Percentiles rank a stretch among this genome's conserved stretches.
Conservation (phyloP, 1,140 invertebrate species). For the Drosophila dunni region DNA sequence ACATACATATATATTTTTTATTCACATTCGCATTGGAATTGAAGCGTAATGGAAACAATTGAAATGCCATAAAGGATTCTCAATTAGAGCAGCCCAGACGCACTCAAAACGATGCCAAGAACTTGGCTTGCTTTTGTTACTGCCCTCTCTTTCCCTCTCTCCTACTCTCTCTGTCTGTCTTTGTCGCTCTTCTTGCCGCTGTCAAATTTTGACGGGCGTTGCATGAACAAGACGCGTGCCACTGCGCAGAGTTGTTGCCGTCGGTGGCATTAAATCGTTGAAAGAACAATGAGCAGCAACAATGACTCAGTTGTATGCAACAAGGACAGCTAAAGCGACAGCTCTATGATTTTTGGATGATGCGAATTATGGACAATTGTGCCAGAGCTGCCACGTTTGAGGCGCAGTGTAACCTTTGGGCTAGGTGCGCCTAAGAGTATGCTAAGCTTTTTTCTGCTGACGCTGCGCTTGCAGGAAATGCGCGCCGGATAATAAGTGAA, state of each 20-base stretch:
- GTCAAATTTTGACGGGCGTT: conserved; percentile 82
- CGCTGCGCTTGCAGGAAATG: conserved; percentile 52
- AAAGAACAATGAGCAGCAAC: conserved; percentile 55
- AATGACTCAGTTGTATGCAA: conserved; percentile 26
- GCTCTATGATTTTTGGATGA: conserved; percentile 43
- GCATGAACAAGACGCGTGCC: conserved; percentile 76
- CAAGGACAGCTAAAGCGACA: background rate
- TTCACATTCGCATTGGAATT: conserved; percentile 51
- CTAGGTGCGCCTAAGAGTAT: conserved; percentile 25
- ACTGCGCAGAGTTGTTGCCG: conserved; percentile 36
- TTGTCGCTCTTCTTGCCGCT: conserved; percentile 49
- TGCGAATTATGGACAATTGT: conserved; percentile 74
- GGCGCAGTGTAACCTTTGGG: conserved; percentile 55
- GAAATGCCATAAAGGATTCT: conserved; percentile 82
- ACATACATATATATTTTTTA: background rate
- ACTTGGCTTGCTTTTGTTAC: conserved; percentile 47
- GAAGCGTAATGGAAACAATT: conserved; percentile 83
- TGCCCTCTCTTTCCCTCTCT: background rate
- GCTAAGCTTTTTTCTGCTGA: conserved; percentile 38
- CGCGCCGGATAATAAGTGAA: conserved; percentile 76
- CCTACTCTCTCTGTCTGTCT: background rate
- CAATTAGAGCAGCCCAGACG: conserved; percentile 74
- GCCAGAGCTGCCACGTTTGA: conserved; percentile 4
- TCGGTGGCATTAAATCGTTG: conserved; percentile 60
- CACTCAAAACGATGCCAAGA: conserved; percentile 48